Percentiles rank a stretch among this genome's conserved stretches.
These are phyloP conservation scores for Cerastoderma edule DNA, from an alignment of 2,888 invertebrate genomes.

Conservation along the genomic window DNA sequence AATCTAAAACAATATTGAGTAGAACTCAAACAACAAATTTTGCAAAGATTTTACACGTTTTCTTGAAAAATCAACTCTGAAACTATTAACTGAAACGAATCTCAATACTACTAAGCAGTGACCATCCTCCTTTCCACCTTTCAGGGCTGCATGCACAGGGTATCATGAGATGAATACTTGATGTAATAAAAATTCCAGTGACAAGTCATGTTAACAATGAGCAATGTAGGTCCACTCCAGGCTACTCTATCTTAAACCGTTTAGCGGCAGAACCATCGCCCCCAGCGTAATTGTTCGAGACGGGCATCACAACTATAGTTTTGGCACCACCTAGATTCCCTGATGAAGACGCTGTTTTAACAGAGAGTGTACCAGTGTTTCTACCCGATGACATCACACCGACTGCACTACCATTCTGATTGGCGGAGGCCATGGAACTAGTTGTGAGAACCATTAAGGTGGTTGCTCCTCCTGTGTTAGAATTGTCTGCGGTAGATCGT, in stretches of 20 bases:
- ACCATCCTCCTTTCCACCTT: neutral
- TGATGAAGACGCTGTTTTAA: slow-evolving; percentile 68
- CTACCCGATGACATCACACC: slow-evolving; percentile 52
- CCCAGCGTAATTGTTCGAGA: slow-evolving; percentile 70
- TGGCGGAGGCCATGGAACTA: slow-evolving; percentile 61
- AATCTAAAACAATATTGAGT: no score
- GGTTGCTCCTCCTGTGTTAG: slow-evolving; percentile 64
- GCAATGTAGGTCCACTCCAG: neutral
- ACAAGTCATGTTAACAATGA: neutral
- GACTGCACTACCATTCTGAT: slow-evolving; percentile 56
- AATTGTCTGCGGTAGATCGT: slow-evolving; percentile 49
- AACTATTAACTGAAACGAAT: neutral
- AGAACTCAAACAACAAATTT: no score
- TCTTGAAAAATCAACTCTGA: neutral
- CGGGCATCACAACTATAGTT: slow-evolving; percentile 80
- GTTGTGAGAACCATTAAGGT: slow-evolving; percentile 76
- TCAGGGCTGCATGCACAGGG: neutral
- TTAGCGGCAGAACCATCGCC: slow-evolving; percentile 71
- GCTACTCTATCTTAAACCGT: slow-evolving; percentile 75
- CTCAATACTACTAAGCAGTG: neutral
- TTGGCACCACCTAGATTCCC: slow-evolving; percentile 71
- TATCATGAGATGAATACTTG: neutral
- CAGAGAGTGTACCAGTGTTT: slow-evolving; percentile 72
- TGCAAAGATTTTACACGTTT: no score
- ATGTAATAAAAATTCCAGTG: neutral